Percentiles rank a stretch among this genome's conserved stretches.
Conservation (phyloP, 2,113 vertebrate species). For the Agapornis roseicollis region DNA sequence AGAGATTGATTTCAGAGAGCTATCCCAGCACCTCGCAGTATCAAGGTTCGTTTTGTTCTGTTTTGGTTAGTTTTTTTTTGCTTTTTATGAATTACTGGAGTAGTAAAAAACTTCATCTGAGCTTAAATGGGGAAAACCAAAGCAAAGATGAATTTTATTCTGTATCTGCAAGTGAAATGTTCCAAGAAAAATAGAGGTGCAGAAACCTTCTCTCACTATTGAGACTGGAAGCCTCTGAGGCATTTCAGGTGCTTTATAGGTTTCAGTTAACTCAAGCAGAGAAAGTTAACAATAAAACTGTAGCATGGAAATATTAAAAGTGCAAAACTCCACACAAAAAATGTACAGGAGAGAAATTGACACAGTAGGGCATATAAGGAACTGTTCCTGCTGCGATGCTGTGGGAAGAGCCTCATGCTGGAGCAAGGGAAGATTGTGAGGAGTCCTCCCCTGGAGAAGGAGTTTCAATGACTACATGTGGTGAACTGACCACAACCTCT, state of each 20-base stretch:
- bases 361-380: not conserved
- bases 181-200: not conserved
- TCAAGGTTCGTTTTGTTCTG: not conserved
- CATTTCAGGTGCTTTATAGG: slow-evolving; percentile 27
- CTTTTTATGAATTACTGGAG: not conserved
- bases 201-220: not conserved
- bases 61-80: not conserved
- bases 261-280: slow-evolving; percentile 37
- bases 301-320: not conserved
- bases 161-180: not conserved
- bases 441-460: not conserved
- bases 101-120: not conserved
- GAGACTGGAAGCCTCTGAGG: slow-evolving; percentile 12
- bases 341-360: not conserved
- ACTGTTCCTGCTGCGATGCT: not conserved
- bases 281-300: slow-evolving; percentile 24
- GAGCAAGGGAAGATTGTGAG: not conserved
- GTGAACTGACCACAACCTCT: not conserved
- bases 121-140: not conserved
- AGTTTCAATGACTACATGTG: not conserved
- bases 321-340: not conserved
- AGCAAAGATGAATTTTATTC: not conserved
- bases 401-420: not conserved
- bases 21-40: not conserved
- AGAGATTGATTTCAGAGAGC: not conserved